Evolutionary conservation across 64 coral and sea anemone genomes (phyloP).

Genomic region (Pachyseris speciosa): DNA sequence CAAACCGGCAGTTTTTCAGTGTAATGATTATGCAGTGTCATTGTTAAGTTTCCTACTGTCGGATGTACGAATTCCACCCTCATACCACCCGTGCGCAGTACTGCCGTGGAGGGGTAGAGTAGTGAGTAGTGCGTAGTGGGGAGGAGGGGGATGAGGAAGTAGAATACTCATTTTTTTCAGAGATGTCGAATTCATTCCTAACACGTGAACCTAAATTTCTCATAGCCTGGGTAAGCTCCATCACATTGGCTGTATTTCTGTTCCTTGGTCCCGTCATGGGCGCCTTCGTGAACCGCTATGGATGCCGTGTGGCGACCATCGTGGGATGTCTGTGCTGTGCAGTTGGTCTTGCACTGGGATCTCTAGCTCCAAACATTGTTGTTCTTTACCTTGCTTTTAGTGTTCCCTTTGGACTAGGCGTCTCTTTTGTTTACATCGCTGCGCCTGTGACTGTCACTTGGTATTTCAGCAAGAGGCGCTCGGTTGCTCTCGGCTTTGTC

Average conservation of each 20-base stretch:
- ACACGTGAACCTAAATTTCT: neutral
- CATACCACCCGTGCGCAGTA: too few species aligned
- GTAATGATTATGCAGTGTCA: too few species aligned
- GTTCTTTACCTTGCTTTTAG: neutral
- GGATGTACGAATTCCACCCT: too few species aligned
- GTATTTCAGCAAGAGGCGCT: neutral
- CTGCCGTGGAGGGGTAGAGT: too few species aligned
- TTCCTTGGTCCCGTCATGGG: neutral
- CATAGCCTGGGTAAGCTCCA: conserved; percentile 27
- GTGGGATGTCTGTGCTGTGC: conserved; percentile 3
- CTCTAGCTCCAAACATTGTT: neutral
- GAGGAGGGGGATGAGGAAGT: too few species aligned
- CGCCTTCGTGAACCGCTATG: conserved; percentile 11
- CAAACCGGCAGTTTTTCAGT: too few species aligned
- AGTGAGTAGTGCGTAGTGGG: too few species aligned
- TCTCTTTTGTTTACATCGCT: neutral
- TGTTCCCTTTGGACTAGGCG: neutral
- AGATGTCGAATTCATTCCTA: too few species aligned
- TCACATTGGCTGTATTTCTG: neutral
- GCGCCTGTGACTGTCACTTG: neutral
- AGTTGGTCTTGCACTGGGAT: neutral
- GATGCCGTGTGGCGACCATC: neutral
- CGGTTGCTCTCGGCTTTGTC: conserved; percentile 13
- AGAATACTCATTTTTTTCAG: too few species aligned
- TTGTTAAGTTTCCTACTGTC: too few species aligned